Conservation (phyloP, 1,140 invertebrate genomes). For the Gryon sp. region DNA sequence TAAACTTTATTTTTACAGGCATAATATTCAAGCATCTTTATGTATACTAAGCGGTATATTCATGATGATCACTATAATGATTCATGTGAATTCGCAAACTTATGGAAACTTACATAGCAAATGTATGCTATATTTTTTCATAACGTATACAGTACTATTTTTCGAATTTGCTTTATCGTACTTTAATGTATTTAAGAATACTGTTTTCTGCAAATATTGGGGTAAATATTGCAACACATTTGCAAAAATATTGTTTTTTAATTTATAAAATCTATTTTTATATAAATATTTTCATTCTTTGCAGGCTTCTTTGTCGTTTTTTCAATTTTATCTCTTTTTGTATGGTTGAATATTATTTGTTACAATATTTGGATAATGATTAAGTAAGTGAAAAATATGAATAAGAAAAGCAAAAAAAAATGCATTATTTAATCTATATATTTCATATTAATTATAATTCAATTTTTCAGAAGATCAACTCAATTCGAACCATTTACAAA, state of each 20-base stretch:
- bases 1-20: neutral
- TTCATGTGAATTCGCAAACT: slow-evolving; percentile 2
- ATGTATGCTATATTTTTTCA: neutral
- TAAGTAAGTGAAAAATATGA: no score
- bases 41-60: neutral
- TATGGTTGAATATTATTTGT: neutral
- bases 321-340: neutral
- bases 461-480: no score
- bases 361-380: slow-evolving; percentile 1
- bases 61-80: neutral
- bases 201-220: neutral
- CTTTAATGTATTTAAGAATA: neutral
- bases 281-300: no score
- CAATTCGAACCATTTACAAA: no score
- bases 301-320: neutral
- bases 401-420: no score
- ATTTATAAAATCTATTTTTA: no score
- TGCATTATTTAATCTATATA: no score
- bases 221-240: no score
- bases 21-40: neutral
- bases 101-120: slow-evolving; percentile 7
- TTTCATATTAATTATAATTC: no score
- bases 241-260: no score
- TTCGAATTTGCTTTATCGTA: neutral
- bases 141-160: neutral